Conservation (phyloP, 2,888 invertebrate species). For the Lomographa bimaculata region DNA sequence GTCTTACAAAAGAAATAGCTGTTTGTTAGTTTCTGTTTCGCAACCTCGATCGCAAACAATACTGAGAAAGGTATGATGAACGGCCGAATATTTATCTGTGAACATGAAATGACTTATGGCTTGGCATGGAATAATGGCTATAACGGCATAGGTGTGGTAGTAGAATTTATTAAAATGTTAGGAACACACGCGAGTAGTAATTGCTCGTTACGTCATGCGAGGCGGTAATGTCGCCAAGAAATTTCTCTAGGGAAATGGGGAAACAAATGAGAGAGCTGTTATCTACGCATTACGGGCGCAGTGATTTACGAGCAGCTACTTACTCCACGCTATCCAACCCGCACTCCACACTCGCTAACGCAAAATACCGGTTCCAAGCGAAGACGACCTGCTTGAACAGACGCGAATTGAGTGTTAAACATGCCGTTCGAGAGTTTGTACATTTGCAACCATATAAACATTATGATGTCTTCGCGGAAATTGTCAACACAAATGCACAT, state of each 20-base stretch:
- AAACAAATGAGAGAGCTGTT: constrained; percentile 81
- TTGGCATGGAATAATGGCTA: too few relatives aligned
- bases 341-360: constrained; percentile 45
- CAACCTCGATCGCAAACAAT: constrained; percentile 14
- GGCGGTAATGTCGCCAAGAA: constrained; percentile 72
- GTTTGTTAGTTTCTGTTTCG: constrained; percentile 18
- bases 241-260: constrained; percentile 78
- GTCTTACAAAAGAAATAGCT: constrained; percentile 12
- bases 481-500: constrained; percentile 6
- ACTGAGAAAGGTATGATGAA: constrained; percentile 13
- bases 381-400: constrained; percentile 62
- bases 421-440: constrained; percentile 60
- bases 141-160: constrained; percentile 13
- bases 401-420: constrained; percentile 73
- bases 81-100: constrained; percentile 21
- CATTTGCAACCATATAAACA: constrained; percentile 55
- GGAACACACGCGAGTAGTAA: constrained; percentile 47
- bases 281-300: constrained; percentile 77
- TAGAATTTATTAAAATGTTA: constrained; percentile 47
- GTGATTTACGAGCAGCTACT: constrained; percentile 76
- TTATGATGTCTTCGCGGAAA: constrained; percentile 39
- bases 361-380: constrained; percentile 61
- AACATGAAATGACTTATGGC: constrained; percentile 11
- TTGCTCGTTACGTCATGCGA: constrained; percentile 66
- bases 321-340: too few relatives aligned